Conservation (phyloP, 2,113 vertebrate genomes). For the Seriola dumerili region DNA sequence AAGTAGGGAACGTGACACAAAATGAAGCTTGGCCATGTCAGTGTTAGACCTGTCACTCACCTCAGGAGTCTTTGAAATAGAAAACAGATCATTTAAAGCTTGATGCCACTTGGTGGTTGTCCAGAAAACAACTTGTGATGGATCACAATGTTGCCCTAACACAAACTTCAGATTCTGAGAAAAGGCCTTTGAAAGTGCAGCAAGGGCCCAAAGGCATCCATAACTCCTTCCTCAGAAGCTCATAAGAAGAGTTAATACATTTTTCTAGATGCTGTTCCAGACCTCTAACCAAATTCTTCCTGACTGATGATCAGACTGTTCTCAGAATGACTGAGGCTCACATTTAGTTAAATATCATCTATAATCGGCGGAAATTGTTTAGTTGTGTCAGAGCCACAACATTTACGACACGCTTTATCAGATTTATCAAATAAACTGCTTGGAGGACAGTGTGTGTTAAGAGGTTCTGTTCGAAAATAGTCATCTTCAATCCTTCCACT, state of each 20-base stretch:
- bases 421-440: slow-evolving; percentile 11
- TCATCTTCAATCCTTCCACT: neutral
- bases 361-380: neutral
- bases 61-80: neutral
- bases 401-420: slow-evolving; percentile 3
- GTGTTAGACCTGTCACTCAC: neutral
- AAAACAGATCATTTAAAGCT: neutral
- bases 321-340: neutral
- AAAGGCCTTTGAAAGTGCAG: slow-evolving; percentile 30
- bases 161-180: slow-evolving; percentile 33
- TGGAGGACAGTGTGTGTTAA: neutral
- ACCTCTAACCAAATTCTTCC: slow-evolving; percentile 8
- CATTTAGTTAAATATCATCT: neutral
- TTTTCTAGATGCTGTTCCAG: slow-evolving; percentile 20
- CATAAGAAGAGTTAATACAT: slow-evolving; percentile 18
- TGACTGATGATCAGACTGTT: slow-evolving; percentile 6
- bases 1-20: neutral
- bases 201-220: slow-evolving; percentile 29
- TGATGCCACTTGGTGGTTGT: neutral
- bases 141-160: slow-evolving; percentile 36
- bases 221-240: slow-evolving; percentile 17
- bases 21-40: neutral
- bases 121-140: slow-evolving; percentile 31
- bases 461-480: neutral
- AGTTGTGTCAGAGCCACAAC: neutral